A percentile compares a stretch with the other conserved stretches of the same genome.
These are phyloP conservation scores for Sciurus carolinensis DNA, from an alignment of 2,797 vertebrate genomes.

Conservation along the genomic window DNA sequence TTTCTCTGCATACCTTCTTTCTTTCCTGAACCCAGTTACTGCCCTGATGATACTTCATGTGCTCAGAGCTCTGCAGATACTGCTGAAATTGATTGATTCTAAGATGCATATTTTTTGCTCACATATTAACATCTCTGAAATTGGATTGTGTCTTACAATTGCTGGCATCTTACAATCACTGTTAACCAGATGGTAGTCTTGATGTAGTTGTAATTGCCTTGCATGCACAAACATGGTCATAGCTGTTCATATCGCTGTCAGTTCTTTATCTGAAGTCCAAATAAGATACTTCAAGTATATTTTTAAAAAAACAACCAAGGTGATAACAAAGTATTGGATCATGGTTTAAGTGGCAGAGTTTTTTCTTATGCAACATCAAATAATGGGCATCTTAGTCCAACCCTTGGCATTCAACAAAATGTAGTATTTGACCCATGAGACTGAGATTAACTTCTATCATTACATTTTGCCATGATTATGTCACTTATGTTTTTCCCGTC, in stretches of 20 bases:
- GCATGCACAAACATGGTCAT: conserved; percentile 33
- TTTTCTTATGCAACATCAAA: neutral
- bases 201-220: conserved; percentile 53
- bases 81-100: neutral
- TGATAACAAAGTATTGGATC: neutral
- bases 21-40: neutral
- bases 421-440: neutral
- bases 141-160: conserved; percentile 13
- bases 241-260: conserved; percentile 41
- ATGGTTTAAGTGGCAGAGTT: neutral
- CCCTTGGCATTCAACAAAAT: neutral
- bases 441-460: neutral
- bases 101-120: neutral
- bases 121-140: conserved; percentile 64
- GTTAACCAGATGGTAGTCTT: conserved; percentile 71
- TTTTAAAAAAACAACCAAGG: neutral
- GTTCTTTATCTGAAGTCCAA: neutral
- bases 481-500: conserved; percentile 23
- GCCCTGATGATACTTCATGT: too few species aligned
- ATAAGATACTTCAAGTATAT: neutral
- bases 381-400: accelerated
- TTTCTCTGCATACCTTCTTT: neutral
- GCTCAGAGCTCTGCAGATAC: neutral
- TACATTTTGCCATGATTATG: neutral
- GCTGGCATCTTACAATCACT: conserved; percentile 16